A percentile compares a stretch with the other conserved stretches of the same genome.
phyloP scores from a whole-genome alignment of 2,797 vertebrate genomes.

The Diceros bicornis region DNA sequence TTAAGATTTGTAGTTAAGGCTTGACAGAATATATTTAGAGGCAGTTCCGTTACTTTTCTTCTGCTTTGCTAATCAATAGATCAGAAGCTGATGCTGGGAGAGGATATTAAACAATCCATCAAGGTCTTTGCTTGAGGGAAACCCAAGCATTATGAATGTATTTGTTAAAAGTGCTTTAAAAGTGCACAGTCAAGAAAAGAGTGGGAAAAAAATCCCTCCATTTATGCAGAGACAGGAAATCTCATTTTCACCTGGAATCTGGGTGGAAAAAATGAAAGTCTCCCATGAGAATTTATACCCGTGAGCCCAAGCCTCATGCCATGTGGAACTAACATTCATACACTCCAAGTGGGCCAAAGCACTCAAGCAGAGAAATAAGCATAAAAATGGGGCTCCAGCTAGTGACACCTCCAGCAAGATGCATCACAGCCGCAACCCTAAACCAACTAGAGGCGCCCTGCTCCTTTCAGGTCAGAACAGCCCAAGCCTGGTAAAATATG shows the following conservation, averaged over 20 bases:
- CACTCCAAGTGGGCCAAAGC: too few relatives aligned
- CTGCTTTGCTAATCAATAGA: not conserved
- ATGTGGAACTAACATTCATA: too few relatives aligned
- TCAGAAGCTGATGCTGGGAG: not conserved
- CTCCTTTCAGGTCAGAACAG: too few relatives aligned
- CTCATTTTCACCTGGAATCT: not conserved
- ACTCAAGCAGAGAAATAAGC: too few relatives aligned
- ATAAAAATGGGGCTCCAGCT: too few relatives aligned
- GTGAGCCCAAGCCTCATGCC: not conserved
- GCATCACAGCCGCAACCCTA: too few relatives aligned
- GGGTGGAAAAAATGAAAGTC: not conserved
- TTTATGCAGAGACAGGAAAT: not conserved
- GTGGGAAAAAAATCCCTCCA: not conserved
- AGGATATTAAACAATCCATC: conserved; percentile 62
- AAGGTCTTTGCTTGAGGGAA: conserved; percentile 55
- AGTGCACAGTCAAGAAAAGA: not conserved
- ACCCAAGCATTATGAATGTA: not conserved
- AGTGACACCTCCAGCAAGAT: too few relatives aligned
- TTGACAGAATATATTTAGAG: conserved; percentile 10
- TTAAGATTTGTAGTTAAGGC: not conserved
- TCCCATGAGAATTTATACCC: not conserved
- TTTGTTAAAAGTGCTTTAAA: not conserved
- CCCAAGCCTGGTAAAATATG: too few relatives aligned
- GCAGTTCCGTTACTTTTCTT: not conserved
- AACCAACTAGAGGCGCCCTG: too few relatives aligned